phyloP scores from a whole-genome alignment of 2,797 vertebrate genomes.

The Spinibarbus caldwelli region DNA sequence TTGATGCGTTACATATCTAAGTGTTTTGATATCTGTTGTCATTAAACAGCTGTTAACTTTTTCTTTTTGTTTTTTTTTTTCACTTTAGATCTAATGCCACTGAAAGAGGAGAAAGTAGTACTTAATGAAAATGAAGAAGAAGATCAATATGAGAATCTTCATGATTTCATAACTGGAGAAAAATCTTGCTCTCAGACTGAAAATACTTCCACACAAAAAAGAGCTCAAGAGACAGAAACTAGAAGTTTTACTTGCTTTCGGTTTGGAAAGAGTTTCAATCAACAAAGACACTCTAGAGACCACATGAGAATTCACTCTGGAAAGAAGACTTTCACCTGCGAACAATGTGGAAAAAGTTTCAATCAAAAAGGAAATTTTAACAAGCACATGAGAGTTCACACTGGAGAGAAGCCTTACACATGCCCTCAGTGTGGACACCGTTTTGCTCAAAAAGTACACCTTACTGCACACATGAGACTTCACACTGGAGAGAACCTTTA shows the following conservation, averaged over 20 bases:
- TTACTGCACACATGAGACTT: not conserved
- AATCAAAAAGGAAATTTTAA: not conserved
- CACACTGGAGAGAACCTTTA: not conserved
- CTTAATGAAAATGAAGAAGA: not conserved
- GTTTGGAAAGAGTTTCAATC: not conserved
- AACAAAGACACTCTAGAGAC: not conserved
- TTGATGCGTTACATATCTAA: no score
- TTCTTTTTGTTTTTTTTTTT: not conserved
- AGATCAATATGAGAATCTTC: not conserved
- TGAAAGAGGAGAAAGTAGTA: not conserved
- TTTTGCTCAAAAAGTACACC: not conserved
- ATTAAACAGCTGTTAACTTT: not conserved
- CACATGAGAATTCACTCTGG: not conserved
- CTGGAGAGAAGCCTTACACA: not conserved
- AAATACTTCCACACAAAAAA: not conserved
- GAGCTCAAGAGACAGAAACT: not conserved
- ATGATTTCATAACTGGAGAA: not conserved
- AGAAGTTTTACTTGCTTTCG: not conserved
- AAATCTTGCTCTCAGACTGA: not conserved
- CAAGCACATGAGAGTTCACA: not conserved
- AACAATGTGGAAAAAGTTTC: not conserved
- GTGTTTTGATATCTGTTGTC: no score
- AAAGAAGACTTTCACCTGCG: not conserved
- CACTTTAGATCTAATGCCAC: not conserved
- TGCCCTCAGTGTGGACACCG: not conserved